Evolutionary conservation across 2,113 vertebrate species (phyloP), one percentile per base, ranked within the genome.

Genomic region (Herpetotheres cachinnans): DNA sequence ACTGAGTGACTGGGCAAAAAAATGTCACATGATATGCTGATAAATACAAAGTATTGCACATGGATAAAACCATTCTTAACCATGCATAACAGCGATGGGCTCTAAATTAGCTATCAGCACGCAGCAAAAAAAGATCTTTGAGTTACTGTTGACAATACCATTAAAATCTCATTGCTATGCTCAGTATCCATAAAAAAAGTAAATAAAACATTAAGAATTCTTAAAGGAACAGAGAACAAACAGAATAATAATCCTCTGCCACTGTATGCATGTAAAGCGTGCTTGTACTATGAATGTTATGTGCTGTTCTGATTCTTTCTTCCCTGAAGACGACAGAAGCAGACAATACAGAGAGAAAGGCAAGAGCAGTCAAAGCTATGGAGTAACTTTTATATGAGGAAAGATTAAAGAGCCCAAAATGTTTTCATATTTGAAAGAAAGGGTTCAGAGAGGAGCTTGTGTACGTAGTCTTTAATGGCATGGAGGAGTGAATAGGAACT

Each of bases 81-180:
- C 72, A 71, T 66, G 67, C 42, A 27, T 54, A 89, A 77, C 83
- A 34, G 22, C 17, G 16, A 86, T 80, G 67, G 71, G 80, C 63
- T 95, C 72, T 89, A 94, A 96, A 96, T 89, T 86, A 78, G 50
- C 72, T 95, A 74, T 91, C 42, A 96, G 55, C 46, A 86, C 2
- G 1, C 26, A 77, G 54, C 29, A 69, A 86, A 86, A 67, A 72
- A 87, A 80, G 13, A 38, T 56, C 61, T 90, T 69, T 3, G 9
- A 73, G 34, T 77, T 92, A 42, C n/a, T 24, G 0, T 50, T 92
- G 59, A 81, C 69, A 89, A 54, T 81, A 86, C 38, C 38, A 83
- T 71, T 74, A 84, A 90, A 95, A 95, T 86, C 67, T 95, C 79
- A 90, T 54, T 83, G 50, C 47, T 17, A 18, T 78, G n/a, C 16